Evolutionary conservation across 1,140 invertebrate species (phyloP).

Genomic region (Kradibia gibbosae): DNA sequence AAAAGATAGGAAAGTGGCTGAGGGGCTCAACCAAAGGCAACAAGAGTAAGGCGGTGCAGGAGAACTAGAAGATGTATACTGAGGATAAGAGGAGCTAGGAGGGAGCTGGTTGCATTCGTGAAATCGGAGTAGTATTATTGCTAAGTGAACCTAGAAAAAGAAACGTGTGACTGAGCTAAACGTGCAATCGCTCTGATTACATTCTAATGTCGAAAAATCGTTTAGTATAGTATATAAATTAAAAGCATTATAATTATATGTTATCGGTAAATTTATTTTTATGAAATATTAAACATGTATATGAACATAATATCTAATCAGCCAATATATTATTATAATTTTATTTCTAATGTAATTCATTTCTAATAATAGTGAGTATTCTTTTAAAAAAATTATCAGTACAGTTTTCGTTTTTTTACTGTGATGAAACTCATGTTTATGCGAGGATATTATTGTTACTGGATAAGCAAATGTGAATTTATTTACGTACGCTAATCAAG

Average conservation of each 20-base stretch:
- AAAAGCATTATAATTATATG: background rate
- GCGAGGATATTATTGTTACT: no score
- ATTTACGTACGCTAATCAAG: no score
- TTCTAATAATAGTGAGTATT: no score
- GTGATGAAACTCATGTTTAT: no score
- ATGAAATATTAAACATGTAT: no score
- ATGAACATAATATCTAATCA: no score
- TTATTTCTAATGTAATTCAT: no score
- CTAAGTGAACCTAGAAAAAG: background rate
- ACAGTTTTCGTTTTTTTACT: no score
- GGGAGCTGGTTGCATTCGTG: background rate
- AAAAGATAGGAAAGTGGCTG: slow-evolving; percentile 34
- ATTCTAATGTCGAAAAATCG: background rate
- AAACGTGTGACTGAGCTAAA: background rate
- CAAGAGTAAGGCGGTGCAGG: slow-evolving; percentile 22
- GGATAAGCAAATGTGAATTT: no score
- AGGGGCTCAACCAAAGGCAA: slow-evolving; percentile 16
- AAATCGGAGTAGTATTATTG: background rate
- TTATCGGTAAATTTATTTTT: no score
- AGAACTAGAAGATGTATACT: slow-evolving; percentile 5
- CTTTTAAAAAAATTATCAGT: no score
- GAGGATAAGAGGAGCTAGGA: background rate
- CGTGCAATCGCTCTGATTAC: slow-evolving; percentile 1
- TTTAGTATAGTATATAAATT: background rate
- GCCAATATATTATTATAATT: no score